Percentiles rank a stretch among this genome's conserved stretches.
Evolutionary conservation across 2,888 invertebrate species (phyloP).

Genomic region (Oscheius sp.): DNA sequence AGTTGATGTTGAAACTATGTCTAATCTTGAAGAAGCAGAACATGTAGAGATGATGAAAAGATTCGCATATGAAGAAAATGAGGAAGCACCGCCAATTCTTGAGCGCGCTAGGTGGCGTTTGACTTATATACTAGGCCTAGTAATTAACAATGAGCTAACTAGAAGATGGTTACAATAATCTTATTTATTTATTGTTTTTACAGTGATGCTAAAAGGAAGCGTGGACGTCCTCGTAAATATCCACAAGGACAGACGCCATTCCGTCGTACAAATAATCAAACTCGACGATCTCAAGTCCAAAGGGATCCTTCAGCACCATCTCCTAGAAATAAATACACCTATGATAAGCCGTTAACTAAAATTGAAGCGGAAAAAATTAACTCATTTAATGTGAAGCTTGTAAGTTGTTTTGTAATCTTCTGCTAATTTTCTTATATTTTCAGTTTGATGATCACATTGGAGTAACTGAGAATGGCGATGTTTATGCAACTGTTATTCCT

Average conservation of each 20-base stretch:
- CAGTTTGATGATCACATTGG: conserved; percentile 57
- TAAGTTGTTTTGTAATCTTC: conserved; percentile 3
- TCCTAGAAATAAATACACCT: conserved; percentile 35
- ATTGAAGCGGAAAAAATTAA: conserved; percentile 44
- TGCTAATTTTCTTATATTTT: too few relatives aligned
- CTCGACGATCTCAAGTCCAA: background rate
- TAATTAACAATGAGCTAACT: too few relatives aligned
- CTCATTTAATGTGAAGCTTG: conserved; percentile 50
- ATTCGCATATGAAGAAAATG: conserved; percentile 22
- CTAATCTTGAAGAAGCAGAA: conserved; percentile 28
- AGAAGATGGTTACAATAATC: background rate
- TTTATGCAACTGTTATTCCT: conserved; percentile 54
- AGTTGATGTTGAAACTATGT: conserved; percentile 36
- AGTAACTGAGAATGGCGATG: conserved; percentile 51
- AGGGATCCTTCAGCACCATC: conserved; percentile 14
- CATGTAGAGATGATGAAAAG: conserved; percentile 27
- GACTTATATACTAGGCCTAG: too few relatives aligned
- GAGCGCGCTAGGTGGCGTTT: conserved; percentile 16
- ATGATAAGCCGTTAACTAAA: conserved; percentile 51
- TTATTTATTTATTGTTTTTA: background rate
- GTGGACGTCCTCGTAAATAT: conserved; percentile 38
- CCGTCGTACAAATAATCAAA: conserved; percentile 2
- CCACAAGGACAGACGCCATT: conserved; percentile 35
- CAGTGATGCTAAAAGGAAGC: conserved; percentile 32
- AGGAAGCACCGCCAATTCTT: conserved; percentile 30